Evolutionary conservation across 2,797 vertebrate genomes (phyloP).

Genomic region (Erpetoichthys calabaricus): DNA sequence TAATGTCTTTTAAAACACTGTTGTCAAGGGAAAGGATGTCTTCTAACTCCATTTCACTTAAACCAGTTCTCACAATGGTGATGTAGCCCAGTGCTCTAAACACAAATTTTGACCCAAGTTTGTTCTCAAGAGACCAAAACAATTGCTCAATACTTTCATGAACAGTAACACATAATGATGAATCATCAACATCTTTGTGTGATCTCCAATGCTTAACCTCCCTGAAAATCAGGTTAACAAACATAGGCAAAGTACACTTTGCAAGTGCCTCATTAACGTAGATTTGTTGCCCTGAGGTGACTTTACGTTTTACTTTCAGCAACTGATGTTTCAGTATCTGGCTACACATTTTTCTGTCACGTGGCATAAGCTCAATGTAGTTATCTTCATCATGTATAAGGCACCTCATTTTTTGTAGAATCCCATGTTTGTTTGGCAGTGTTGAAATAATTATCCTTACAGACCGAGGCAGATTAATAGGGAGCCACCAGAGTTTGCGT

Average conservation of each 20-base stretch:
- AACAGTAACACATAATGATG: conserved; percentile 83
- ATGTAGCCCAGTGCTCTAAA: conserved; percentile 89
- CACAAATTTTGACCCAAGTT: conserved; percentile 73
- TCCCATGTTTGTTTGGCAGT: conserved; percentile 91
- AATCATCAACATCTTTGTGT: conserved; percentile 92
- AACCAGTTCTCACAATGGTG: conserved; percentile 85
- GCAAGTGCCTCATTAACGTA: conserved; percentile 94
- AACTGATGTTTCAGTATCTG: conserved; percentile 95
- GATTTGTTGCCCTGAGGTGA: conserved; percentile 97
- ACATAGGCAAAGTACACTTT: conserved; percentile 95
- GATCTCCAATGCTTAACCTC: conserved; percentile 92
- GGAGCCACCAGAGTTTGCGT: conserved; percentile 96
- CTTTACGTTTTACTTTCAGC: conserved; percentile 82
- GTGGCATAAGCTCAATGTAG: conserved; percentile 78
- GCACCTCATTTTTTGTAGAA: conserved; percentile 87
- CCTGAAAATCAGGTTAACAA: conserved; percentile 91
- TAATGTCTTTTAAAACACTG: conserved; percentile 77
- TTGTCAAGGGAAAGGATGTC: conserved; percentile 94
- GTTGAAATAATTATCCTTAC: conserved; percentile 89
- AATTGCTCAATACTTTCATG: conserved; percentile 96
- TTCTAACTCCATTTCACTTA: conserved; percentile 91
- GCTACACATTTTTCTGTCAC: conserved; percentile 89
- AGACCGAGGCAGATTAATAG: conserved; percentile 79
- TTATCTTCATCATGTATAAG: conserved; percentile 79
- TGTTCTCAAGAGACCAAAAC: conserved; percentile 87